These are phyloP conservation scores for Shinisaurus crocodilurus DNA, from an alignment of 2,113 vertebrate species.

Conservation along the genomic window DNA sequence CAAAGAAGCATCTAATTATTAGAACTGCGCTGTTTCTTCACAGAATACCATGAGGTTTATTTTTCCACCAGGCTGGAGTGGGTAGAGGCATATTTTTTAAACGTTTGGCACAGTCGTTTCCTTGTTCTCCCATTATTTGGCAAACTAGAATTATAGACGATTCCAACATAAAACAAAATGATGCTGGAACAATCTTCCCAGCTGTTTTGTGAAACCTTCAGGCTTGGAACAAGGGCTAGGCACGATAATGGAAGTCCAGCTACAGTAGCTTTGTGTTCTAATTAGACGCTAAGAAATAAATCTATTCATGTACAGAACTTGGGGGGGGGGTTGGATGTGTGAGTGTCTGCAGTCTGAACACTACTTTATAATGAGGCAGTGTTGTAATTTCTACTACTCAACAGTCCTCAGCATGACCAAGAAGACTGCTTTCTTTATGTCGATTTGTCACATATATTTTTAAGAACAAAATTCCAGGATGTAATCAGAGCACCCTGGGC, in stretches of 20 bases:
- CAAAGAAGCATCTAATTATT: slow-evolving; percentile 37
- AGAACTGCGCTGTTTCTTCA: not conserved
- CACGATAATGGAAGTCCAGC: not conserved
- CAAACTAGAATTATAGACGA: slow-evolving; percentile 9
- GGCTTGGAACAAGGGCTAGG: not conserved
- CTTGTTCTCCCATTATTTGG: slow-evolving; percentile 17
- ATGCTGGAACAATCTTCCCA: not conserved
- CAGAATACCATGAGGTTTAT: slow-evolving; percentile 32
- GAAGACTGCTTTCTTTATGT: fast-evolving
- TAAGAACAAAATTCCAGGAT: not conserved
- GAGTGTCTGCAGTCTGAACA: not conserved
- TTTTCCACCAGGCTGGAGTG: not conserved
- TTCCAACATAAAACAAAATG: not conserved
- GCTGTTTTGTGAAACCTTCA: not conserved
- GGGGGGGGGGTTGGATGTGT: fast-evolving
- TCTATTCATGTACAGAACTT: not conserved
- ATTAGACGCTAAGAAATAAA: slow-evolving; percentile 5
- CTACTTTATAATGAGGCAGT: not conserved
- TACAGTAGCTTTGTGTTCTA: fast-evolving
- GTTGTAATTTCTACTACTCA: not conserved
- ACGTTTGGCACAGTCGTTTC: slow-evolving; percentile 5
- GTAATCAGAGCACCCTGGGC: not conserved
- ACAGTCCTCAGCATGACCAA: fast-evolving
- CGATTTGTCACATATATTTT: slow-evolving; percentile 1
- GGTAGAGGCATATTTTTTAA: not conserved